These are phyloP conservation scores for Anarsia innoxiella DNA, from an alignment of 2,888 invertebrate genomes.

Conservation along the genomic window DNA sequence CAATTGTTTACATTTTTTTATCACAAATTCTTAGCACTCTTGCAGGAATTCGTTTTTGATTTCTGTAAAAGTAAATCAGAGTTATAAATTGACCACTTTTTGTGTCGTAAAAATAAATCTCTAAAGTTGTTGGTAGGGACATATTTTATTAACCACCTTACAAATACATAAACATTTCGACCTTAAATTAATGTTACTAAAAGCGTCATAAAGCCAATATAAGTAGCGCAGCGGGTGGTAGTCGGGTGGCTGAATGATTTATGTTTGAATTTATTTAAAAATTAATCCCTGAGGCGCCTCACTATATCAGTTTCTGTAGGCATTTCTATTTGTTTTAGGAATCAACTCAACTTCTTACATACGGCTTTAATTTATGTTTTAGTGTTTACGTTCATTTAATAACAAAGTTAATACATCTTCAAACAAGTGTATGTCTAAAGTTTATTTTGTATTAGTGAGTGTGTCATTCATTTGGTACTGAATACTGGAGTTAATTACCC, in stretches of 20 bases:
- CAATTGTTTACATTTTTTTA: slow-evolving; percentile 34
- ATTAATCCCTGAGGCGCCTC: slow-evolving; percentile 36
- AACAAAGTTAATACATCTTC: too few relatives aligned
- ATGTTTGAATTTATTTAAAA: slow-evolving; percentile 40
- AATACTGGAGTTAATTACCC: slow-evolving; percentile 39
- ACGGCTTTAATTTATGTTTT: too few relatives aligned
- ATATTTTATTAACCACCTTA: slow-evolving; percentile 8
- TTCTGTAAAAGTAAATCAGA: slow-evolving; percentile 1
- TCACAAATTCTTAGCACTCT: too few relatives aligned
- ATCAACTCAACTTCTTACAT: too few relatives aligned
- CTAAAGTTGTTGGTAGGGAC: slow-evolving; percentile 4
- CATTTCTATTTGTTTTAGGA: slow-evolving; percentile 9
- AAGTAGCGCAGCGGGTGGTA: slow-evolving; percentile 49
- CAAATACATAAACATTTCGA: slow-evolving; percentile 24
- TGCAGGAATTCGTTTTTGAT: too few relatives aligned
- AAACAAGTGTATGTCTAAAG: slow-evolving; percentile 3
- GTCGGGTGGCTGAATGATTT: slow-evolving; percentile 44
- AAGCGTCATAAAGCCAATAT: slow-evolving; percentile 37
- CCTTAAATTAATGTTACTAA: slow-evolving; percentile 40
- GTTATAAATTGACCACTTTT: too few relatives aligned
- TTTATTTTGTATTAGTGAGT: slow-evolving; percentile 7
- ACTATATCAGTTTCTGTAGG: slow-evolving; percentile 22
- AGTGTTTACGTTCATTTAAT: too few relatives aligned
- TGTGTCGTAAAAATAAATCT: slow-evolving; percentile 1
- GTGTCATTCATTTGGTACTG: slow-evolving; percentile 21